phyloP scores from a whole-genome alignment of 2,888 invertebrate species.

The Amphimallon solstitiale region DNA sequence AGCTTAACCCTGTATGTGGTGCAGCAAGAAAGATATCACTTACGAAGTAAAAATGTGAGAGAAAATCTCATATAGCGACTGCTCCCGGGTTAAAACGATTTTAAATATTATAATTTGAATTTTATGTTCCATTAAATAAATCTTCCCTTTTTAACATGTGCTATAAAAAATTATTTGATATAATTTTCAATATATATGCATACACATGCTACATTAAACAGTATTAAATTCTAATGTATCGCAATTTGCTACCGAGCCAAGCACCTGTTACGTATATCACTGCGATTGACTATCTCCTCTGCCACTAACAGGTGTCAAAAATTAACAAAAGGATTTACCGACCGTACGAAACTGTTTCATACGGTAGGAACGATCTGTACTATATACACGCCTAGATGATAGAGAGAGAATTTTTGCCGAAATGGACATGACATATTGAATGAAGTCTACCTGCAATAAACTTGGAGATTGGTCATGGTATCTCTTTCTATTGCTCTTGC shows the following conservation, averaged over 20 bases:
- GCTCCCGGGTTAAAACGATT: too few relatives aligned
- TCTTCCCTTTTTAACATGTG: too few relatives aligned
- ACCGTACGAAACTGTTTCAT: not conserved
- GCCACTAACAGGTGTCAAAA: slow-evolving; percentile 40
- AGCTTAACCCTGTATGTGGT: too few relatives aligned
- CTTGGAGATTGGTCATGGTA: slow-evolving; percentile 48
- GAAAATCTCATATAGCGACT: too few relatives aligned
- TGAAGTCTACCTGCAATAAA: slow-evolving; percentile 48
- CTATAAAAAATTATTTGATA: too few relatives aligned
- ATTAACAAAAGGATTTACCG: slow-evolving; percentile 39
- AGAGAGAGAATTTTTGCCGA: not conserved
- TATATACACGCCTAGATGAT: not conserved
- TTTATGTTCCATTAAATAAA: too few relatives aligned
- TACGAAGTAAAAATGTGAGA: too few relatives aligned
- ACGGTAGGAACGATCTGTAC: not conserved
- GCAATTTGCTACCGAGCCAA: slow-evolving; percentile 1
- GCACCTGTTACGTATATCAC: slow-evolving; percentile 30
- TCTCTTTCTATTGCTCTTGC: slow-evolving; percentile 44
- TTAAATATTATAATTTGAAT: too few relatives aligned
- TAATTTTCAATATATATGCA: too few relatives aligned
- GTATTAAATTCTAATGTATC: not conserved
- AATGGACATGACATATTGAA: slow-evolving; percentile 42
- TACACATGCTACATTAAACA: too few relatives aligned
- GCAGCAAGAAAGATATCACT: too few relatives aligned
- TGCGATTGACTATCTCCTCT: slow-evolving; percentile 22